Evolutionary conservation across 2,113 vertebrate genomes (phyloP).

Genomic region (Theropithecus gelada): DNA sequence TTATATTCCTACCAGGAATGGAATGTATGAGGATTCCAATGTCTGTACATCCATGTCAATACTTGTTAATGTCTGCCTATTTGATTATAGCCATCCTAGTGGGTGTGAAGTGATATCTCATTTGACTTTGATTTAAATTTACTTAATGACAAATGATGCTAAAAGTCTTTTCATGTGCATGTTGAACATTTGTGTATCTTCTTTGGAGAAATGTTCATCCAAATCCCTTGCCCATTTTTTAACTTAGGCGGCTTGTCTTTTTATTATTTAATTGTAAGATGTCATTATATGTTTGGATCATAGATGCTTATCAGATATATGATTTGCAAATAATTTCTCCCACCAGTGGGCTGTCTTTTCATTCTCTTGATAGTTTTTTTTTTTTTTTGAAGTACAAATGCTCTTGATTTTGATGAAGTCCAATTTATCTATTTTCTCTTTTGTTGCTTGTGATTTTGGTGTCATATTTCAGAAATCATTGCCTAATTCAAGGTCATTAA

Average conservation of each 20-base stretch:
- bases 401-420: neutral
- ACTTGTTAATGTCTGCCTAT: neutral
- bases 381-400: neutral
- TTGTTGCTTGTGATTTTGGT: neutral
- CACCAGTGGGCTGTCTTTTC: neutral
- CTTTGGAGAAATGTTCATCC: neutral
- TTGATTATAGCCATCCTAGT: neutral
- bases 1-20: neutral
- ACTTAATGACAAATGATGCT: neutral
- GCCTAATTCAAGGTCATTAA: neutral
- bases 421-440: neutral
- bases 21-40: neutral
- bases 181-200: neutral
- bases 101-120: neutral
- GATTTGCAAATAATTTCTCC: neutral
- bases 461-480: neutral
- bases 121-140: neutral
- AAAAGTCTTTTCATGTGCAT: neutral
- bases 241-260: neutral
- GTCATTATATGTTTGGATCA: neutral
- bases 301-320: neutral
- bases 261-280: neutral
- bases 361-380: neutral
- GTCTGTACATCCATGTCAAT: neutral
- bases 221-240: neutral